Evolutionary conservation across 2,797 vertebrate genomes (phyloP).

Genomic region (Hybognathus amarus): DNA sequence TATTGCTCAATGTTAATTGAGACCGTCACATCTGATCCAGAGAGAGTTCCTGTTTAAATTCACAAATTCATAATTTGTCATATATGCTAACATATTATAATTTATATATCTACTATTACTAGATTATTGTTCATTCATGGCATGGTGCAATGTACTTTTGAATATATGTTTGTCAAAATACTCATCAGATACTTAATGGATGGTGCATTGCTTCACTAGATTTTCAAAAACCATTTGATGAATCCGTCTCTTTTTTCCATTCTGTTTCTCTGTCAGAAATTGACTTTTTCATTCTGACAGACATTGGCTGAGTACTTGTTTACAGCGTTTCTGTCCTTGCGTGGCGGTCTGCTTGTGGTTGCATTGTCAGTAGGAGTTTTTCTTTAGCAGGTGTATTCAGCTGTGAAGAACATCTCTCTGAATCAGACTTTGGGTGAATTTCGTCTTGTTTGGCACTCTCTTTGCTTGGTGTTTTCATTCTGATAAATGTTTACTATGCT

Average conservation of each 20-base stretch:
- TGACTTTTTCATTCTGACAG: constrained; percentile 7
- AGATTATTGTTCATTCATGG: background rate
- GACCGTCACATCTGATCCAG: constrained; percentile 52
- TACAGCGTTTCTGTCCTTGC: constrained; percentile 17
- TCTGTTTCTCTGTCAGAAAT: constrained; percentile 27
- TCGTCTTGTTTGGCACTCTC: background rate
- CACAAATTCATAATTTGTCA: constrained; percentile 15
- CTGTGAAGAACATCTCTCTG: constrained; percentile 38
- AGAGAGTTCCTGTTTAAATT: constrained; percentile 34
- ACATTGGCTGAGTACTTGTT: constrained; percentile 27
- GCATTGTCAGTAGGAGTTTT: constrained; percentile 33
- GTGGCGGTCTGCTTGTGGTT: constrained; percentile 18
- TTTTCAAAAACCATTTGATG: constrained; percentile 18
- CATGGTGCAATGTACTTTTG: background rate
- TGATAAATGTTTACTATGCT: constrained; percentile 5
- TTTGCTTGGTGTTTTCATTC: constrained; percentile 3
- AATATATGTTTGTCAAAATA: constrained; percentile 18
- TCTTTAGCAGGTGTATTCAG: constrained; percentile 39
- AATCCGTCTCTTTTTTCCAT: background rate
- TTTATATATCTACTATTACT: constrained; percentile 11
- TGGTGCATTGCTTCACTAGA: constrained; percentile 10
- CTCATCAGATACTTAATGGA: constrained; percentile 13
- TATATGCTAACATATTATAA: constrained; percentile 2
- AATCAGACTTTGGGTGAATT: constrained; percentile 22
- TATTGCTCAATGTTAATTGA: constrained; percentile 52